A percentile compares a stretch with the other conserved stretches of the same genome.
Evolutionary conservation across 2,797 vertebrate genomes (phyloP).

Genomic region (Dendrocincla tyrannina): DNA sequence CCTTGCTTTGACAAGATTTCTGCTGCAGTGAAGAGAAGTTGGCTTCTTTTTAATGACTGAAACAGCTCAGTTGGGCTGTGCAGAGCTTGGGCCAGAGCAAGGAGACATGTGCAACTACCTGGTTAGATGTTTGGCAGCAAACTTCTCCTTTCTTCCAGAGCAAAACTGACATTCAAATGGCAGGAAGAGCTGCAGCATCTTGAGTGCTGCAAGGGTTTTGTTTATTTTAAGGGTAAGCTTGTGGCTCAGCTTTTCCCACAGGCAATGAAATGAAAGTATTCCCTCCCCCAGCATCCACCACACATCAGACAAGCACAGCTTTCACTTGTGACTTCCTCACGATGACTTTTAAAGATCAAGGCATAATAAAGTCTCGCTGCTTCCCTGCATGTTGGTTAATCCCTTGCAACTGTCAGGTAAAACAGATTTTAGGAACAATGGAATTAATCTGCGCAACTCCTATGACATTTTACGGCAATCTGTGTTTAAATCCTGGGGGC

Average conservation of each 20-base stretch:
- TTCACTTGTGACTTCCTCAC: neutral
- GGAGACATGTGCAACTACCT: neutral
- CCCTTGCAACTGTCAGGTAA: slow-evolving; percentile 45
- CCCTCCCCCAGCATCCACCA: neutral
- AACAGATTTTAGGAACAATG: slow-evolving; percentile 32
- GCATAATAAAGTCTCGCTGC: neutral
- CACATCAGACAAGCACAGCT: neutral
- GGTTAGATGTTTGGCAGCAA: neutral
- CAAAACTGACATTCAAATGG: slow-evolving; percentile 4
- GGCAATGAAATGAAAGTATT: neutral
- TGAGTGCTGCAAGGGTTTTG: neutral
- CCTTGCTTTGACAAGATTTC: neutral
- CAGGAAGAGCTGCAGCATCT: slow-evolving; percentile 16
- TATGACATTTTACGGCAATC: neutral
- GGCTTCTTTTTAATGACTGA: neutral
- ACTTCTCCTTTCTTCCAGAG: neutral
- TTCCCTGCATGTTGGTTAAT: slow-evolving; percentile 33
- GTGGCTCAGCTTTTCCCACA: slow-evolving; percentile 5
- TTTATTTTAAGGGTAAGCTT: slow-evolving; percentile 33
- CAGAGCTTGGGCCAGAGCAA: neutral
- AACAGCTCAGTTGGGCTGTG: neutral
- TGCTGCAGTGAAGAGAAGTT: neutral
- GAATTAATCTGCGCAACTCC: slow-evolving; percentile 24
- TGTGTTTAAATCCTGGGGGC: slow-evolving; percentile 26
- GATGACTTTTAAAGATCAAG: slow-evolving; percentile 50